Percentiles rank a stretch among this genome's conserved stretches.
Conservation (phyloP, 2,888 invertebrate species). For the Mechanitis mazaeus region DNA sequence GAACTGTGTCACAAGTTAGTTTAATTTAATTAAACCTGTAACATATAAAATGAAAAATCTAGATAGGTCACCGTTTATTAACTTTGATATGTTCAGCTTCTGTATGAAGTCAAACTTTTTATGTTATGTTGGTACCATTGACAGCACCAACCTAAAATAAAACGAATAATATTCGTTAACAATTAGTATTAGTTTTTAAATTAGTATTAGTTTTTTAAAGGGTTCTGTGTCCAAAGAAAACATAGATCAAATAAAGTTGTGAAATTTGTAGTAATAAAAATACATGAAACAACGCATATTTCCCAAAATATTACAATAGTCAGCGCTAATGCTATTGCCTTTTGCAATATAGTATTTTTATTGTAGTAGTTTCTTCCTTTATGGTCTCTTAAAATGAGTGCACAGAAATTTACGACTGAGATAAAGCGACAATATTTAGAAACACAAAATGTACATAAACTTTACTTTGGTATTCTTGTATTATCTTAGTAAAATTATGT, state of each 20-base stretch:
- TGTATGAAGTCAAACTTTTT: too few species aligned
- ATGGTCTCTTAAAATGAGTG: constrained; percentile 31
- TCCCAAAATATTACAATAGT: constrained; percentile 23
- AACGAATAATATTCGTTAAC: too few species aligned
- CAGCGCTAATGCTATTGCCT: constrained; percentile 23
- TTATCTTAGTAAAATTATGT: neutral
- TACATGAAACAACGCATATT: constrained; percentile 13
- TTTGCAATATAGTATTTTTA: constrained; percentile 25
- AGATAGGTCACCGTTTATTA: too few species aligned
- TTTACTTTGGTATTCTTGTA: constrained; percentile 14
- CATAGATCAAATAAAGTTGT: too few species aligned
- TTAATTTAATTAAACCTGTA: constrained; percentile 13
- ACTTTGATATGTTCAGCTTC: too few species aligned
- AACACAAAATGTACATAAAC: constrained; percentile 29
- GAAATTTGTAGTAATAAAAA: constrained; percentile 9
- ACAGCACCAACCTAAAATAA: too few species aligned
- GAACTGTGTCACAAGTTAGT: constrained; percentile 13
- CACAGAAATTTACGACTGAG: constrained; percentile 29
- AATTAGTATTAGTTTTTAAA: too few species aligned
- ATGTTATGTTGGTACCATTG: too few species aligned
- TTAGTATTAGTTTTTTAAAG: too few species aligned
- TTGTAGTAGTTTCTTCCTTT: constrained; percentile 31
- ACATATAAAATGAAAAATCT: too few species aligned
- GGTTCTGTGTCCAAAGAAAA: too few species aligned
- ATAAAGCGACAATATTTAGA: constrained; percentile 32